Evolutionary conservation across 2,797 vertebrate genomes (phyloP).

Genomic region (Eulemur rubriventer): DNA sequence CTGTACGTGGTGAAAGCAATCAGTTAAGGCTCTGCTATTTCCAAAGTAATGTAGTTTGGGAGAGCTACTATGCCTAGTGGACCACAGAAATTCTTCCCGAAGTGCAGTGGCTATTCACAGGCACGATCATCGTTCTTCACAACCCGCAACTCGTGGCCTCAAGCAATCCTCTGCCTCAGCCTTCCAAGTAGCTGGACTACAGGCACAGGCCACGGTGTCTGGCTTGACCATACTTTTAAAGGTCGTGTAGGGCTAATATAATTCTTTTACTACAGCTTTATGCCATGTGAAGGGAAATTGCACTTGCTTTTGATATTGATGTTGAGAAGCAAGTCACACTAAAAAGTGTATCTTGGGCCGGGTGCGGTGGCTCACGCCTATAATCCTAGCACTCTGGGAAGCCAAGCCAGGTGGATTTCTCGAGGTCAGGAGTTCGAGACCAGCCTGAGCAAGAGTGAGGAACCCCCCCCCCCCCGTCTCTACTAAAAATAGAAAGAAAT

Average conservation of each 20-base stretch:
- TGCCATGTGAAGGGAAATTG: not conserved
- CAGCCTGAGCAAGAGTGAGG: too few species aligned
- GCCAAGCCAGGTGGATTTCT: too few species aligned
- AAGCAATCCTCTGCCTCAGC: not conserved
- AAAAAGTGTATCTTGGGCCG: not conserved
- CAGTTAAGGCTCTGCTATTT: not conserved
- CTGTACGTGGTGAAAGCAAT: not conserved
- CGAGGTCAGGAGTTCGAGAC: too few species aligned
- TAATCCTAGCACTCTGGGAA: too few species aligned
- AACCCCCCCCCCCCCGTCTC: too few species aligned
- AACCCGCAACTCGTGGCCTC: not conserved
- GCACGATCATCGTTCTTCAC: not conserved
- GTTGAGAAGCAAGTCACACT: not conserved
- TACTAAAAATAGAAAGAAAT: too few species aligned
- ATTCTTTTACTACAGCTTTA: not conserved
- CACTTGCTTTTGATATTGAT: not conserved
- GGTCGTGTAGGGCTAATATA: not conserved
- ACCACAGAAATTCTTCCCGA: constrained; percentile 4
- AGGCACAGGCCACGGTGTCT: not conserved
- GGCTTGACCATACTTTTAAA: not conserved
- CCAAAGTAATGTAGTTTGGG: not conserved
- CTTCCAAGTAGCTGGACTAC: not conserved
- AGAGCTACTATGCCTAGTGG: not conserved
- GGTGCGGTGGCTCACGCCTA: too few species aligned
- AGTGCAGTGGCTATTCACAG: not conserved